Base-by-base conservation (phyloP, 2,113 vertebrate species). In the Riparia riparia region DNA sequence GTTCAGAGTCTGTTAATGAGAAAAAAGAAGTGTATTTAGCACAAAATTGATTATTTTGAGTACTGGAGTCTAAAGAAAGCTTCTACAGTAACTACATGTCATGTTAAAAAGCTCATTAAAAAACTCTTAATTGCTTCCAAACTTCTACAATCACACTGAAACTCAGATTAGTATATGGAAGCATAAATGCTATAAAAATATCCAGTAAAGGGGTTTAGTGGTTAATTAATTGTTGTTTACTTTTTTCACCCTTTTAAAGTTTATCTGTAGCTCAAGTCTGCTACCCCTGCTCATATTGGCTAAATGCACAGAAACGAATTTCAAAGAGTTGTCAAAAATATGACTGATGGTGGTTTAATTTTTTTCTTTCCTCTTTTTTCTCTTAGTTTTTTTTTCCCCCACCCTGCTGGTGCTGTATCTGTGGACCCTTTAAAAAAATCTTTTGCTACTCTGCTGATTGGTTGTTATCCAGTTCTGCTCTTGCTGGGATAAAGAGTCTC, bases 231-330 rank as follows among this genome's bases (percentile, higher is more conserved):
- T 71, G 86, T 47, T 90, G 49, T 50, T 76, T 87, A 25, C 89
- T 44, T 95, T 69, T 91, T 95, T 82, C 42, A 85, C 74, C 73
- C 47, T 86, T 82, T 89, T 70, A 95, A 86, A 95, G 56, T 91
- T 93, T 87, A 51, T 80, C 58, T 37, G 31, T 77, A 54, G 80
- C 64, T 83, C 91, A 84, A 60, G 79, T 74, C 70, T 88, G 61
- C 65, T 86, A 61, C 45, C 58, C 14, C 32, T 61, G 34, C 57
- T 69, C 7, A 5, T 19, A 28, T 8, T 41, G 71, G 44, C 29
- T 84, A 45, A 72, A 78, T 78, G 84, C 39, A 88, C 18, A 63
- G 31, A 44, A 94, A 57, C 54, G 83, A 17, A 17, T 90, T 58
- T 87, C 29, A 60, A 73, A 78, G 65, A 39, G 34, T 63, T 54